Percentiles rank a stretch among this genome's conserved stretches.
These are phyloP conservation scores for Lutjanus campechanus DNA, from an alignment of 2,797 vertebrate genomes.

Conservation along the genomic window DNA sequence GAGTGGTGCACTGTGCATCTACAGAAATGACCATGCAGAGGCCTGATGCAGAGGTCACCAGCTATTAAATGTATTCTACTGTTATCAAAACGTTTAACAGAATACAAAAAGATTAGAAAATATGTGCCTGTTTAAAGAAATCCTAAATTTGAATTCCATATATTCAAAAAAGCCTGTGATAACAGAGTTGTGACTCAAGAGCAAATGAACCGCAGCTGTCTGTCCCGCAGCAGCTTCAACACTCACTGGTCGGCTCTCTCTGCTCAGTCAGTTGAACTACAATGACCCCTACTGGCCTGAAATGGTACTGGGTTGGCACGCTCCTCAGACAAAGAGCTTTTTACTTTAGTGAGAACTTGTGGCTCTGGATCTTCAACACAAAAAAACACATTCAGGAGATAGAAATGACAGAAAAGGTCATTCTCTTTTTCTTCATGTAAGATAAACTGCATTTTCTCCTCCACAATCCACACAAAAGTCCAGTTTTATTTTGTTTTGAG, in stretches of 20 bases:
- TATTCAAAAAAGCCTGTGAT: conserved; percentile 19
- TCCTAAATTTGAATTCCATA: neutral
- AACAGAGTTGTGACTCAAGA: conserved; percentile 56
- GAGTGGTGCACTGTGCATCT: conserved; percentile 13
- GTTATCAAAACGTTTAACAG: conserved; percentile 11
- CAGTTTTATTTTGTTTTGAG: neutral
- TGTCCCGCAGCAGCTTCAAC: conserved; percentile 28
- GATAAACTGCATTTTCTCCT: neutral
- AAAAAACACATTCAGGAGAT: neutral
- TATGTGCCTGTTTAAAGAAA: conserved; percentile 14
- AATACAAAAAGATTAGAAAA: neutral
- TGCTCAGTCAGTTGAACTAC: conserved; percentile 83
- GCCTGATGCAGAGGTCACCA: conserved; percentile 22
- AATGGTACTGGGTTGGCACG: conserved; percentile 57
- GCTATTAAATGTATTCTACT: neutral
- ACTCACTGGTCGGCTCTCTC: conserved; percentile 6
- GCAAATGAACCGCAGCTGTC: conserved; percentile 53
- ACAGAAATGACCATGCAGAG: conserved; percentile 4
- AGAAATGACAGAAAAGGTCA: neutral
- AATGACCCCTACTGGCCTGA: conserved; percentile 88
- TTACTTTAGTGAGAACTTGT: conserved; percentile 54
- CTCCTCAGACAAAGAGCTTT: conserved; percentile 62
- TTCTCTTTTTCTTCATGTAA: neutral
- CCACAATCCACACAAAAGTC: neutral
- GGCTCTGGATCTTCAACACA: conserved; percentile 28